phyloP scores from a whole-genome alignment of 2,113 vertebrate species.

The Menura novaehollandiae region DNA sequence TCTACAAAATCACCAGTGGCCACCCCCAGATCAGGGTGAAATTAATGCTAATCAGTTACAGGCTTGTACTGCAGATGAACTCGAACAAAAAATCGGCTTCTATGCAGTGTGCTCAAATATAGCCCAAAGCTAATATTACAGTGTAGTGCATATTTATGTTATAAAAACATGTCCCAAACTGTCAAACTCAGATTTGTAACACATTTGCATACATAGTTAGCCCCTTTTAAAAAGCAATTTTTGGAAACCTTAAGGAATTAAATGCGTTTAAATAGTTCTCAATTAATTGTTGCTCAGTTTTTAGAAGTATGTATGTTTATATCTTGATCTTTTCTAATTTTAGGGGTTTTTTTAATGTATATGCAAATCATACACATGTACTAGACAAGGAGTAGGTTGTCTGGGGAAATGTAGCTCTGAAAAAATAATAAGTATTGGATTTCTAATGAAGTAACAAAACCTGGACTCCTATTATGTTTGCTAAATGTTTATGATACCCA shows the following conservation, averaged over 20 bases:
- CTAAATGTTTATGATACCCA: background rate
- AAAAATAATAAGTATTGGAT: background rate
- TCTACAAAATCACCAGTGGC: background rate
- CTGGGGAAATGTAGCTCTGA: background rate
- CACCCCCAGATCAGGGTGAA: background rate
- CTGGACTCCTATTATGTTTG: background rate
- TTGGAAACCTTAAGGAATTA: background rate
- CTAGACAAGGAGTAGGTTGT: background rate
- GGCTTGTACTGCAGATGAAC: conserved; percentile 43
- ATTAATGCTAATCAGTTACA: conserved; percentile 47
- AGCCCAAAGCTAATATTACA: conserved; percentile 17
- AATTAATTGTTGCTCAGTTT: background rate
- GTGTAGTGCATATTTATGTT: background rate
- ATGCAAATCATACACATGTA: background rate
- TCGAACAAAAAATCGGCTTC: background rate
- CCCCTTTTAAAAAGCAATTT: background rate
- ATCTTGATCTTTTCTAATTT: background rate
- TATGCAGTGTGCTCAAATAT: background rate
- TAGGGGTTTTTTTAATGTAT: background rate
- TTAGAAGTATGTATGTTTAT: background rate
- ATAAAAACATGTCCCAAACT: conserved; percentile 10
- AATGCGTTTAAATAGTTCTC: background rate
- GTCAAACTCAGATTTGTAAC: background rate
- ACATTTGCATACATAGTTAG: background rate
- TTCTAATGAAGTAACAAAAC: background rate